A percentile compares a stretch with the other conserved stretches of the same genome.
Conservation (phyloP, 1,140 invertebrate genomes). For the Geopemphigus sp. region DNA sequence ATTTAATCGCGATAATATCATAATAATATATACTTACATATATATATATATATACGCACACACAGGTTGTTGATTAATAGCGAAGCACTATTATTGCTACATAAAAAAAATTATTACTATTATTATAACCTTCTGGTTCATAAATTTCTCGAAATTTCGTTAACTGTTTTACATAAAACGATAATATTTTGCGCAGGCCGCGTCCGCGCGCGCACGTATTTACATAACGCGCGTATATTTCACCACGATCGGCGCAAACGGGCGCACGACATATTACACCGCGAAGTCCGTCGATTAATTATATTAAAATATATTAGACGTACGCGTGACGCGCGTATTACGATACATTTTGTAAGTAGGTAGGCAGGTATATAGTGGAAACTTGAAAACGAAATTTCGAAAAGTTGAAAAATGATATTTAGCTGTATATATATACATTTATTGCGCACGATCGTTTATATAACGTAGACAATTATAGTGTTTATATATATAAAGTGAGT, state of each 20-base stretch:
- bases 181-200: neutral
- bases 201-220: neutral
- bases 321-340: no score
- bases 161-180: slow-evolving; percentile 17
- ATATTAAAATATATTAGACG: neutral
- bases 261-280: no score
- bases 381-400: neutral
- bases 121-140: slow-evolving; percentile 12
- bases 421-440: neutral
- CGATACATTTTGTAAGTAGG: no score
- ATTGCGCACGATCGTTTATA: no score
- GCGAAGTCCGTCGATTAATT: slow-evolving; percentile 1
- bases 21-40: no score
- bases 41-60: neutral
- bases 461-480: no score
- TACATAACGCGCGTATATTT: slow-evolving; percentile 13
- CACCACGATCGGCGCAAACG: neutral
- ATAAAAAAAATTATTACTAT: neutral
- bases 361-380: neutral
- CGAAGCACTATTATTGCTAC: neutral
- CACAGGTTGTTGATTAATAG: neutral
- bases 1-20: neutral
- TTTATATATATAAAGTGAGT: no score
- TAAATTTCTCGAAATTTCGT: neutral
- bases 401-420: neutral